Base-by-base conservation (phyloP, 2,113 vertebrate species). In the Eurypyga helias region DNA sequence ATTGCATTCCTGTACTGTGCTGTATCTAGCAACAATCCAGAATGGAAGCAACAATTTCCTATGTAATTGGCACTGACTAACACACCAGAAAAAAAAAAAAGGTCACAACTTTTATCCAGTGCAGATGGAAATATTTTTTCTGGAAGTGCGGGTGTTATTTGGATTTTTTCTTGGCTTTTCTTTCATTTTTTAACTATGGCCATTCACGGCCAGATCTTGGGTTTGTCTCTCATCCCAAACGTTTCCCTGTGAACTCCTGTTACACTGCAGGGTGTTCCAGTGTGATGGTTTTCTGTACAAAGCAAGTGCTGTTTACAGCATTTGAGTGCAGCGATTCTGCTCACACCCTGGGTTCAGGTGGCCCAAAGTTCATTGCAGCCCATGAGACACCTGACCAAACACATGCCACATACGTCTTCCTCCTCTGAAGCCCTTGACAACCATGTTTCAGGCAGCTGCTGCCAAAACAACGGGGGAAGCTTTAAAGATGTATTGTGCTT, bases 401-500 rank as follows among this genome's bases (percentile, higher is more conserved):
- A 87, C 34, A 62, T 17, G n/a, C 34, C 70, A 43, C 62, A 31
- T 54, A 61, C 20, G 54, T 69, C 70, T 76, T 76, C 48, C 34
- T 77, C 55, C 34, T 33, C 61, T n/a, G 25, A 65, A 92, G 71
- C 62, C 46, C 46, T 73, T 86, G 86, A 82, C 67, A 77, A 58
- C 64, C 70, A 11, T 6, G 55, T 49, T 82, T 77, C 57, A 28
- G 66, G 83, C 77, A 83, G 70, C 83, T 83, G 90, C 62, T 65
- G 49, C 24, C 29, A 82, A 73, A 93, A 83, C 33, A 90, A 52
- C 71, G 57, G 55, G 87, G 71, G 67, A 90, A 88, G 41, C 26
- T 94, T 91, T 65, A 85, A 65, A 52, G 55, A 38, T 46, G 49
- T 90, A 49, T 96, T 97, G 92, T 96, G n/a, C 41, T 97, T 97